phyloP scores from a whole-genome alignment of 2,113 vertebrate species.

The Pseudorasbora parva region DNA sequence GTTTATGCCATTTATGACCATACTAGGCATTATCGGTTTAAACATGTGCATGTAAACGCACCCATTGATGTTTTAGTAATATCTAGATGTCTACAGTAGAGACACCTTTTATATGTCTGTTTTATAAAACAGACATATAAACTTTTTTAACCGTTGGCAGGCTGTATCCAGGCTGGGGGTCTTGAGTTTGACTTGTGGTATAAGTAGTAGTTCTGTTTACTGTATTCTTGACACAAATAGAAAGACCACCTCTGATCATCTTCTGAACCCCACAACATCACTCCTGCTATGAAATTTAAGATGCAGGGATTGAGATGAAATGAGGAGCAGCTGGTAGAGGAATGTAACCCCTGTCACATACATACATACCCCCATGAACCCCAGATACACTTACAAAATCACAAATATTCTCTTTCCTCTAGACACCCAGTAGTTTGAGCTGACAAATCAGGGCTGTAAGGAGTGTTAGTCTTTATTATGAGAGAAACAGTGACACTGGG shows the following conservation, averaged over 20 bases:
- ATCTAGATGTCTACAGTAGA: no score
- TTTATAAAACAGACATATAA: no score
- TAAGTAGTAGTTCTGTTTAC: background rate
- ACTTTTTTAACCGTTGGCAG: no score
- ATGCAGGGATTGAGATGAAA: constrained; percentile 62
- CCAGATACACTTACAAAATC: constrained; percentile 19
- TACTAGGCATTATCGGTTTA: no score
- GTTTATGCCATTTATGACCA: no score
- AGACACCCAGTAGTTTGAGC: background rate
- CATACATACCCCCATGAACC: background rate
- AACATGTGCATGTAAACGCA: no score
- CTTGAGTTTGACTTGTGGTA: no score
- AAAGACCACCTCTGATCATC: background rate
- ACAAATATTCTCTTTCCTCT: constrained; percentile 12
- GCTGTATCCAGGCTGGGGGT: no score
- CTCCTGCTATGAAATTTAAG: constrained; percentile 46
- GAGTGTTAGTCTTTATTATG: constrained; percentile 16
- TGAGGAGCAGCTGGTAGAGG: constrained; percentile 70
- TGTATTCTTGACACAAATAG: background rate
- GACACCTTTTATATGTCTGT: no score
- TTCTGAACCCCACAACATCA: constrained; percentile 2
- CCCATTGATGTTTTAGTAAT: no score
- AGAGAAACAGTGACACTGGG: background rate
- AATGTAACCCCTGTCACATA: constrained; percentile 57
- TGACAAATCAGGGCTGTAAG: constrained; percentile 28